Base-by-base conservation (phyloP, 2,113 vertebrate species). In the Marmota flaviventris region DNA sequence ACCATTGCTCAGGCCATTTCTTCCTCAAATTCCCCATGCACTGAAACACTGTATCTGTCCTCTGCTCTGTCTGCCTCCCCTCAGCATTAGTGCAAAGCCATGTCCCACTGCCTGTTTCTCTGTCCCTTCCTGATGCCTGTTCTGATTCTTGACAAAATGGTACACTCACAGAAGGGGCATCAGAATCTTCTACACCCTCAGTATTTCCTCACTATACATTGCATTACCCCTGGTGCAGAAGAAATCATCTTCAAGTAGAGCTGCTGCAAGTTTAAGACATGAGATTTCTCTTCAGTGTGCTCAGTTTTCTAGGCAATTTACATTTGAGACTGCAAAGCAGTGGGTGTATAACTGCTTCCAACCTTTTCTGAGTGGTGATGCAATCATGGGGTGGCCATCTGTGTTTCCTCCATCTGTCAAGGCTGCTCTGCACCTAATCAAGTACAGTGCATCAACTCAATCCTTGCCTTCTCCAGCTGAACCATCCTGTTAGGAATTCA, bases 301-400 rank as follows among this genome's bases (percentile, higher is more conserved):
- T 93, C 81, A 84, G 87, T 97, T 97, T 97, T 97, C 95, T 93
- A 78, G 45, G 89, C 86, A 94, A 72, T 97, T 97, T 97, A 53
- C 87, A 96, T 96, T 96, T 95, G 92, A 95, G 82, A 92, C 56
- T 90, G 87, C 87, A 97, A 77, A 93, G 78, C 58, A 75, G 97
- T 97, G 93, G 72, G 72, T 85, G 73, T 97, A 77, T 90, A 87
- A 78, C 84, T 73, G 61, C 82, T 96, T 97, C 95, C 96, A 97
- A 88, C 58, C 77, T 96, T 95, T 84, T 73, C 93, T 95, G 95
- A 56, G 87, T 90, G 81, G 92, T 96, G 97, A 97, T 12, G 94
- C 67, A 98, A 96, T 93, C 67, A 9, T 42, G 32, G 90, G 53
- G 92, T 70, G 67, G 90, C 96, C 97, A 96, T 97, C 97, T 97